Evolutionary conservation across 2,797 vertebrate species (phyloP).

Genomic region (Pangasius sanitwongsei): DNA sequence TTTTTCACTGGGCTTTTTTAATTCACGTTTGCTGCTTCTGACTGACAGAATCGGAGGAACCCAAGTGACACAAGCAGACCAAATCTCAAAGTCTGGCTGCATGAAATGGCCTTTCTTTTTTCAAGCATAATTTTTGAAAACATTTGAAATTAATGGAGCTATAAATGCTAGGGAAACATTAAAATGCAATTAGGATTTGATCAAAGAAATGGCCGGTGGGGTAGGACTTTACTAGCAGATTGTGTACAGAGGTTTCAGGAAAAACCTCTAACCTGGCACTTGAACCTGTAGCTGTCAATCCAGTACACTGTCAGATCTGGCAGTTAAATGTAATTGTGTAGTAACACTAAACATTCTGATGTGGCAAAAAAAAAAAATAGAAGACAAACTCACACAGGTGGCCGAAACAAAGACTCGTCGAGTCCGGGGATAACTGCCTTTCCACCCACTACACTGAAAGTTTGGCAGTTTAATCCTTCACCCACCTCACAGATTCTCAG

Average conservation of each 20-base stretch:
- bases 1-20: constrained; percentile 61
- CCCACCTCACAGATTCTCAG: constrained; percentile 22
- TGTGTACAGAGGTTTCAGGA: background rate
- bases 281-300: background rate
- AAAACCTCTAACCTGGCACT: background rate
- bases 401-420: background rate
- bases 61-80: no score
- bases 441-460: background rate
- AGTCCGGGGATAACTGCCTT: background rate
- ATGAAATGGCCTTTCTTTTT: background rate
- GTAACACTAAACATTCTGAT: background rate
- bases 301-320: no score
- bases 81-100: background rate
- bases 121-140: background rate
- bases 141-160: background rate
- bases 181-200: background rate
- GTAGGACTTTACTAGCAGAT: background rate
- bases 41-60: constrained; percentile 43
- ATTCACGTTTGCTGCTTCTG: constrained; percentile 53
- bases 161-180: background rate
- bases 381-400: background rate
- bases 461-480: constrained; percentile 14
- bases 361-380: background rate
- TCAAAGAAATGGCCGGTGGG: background rate
- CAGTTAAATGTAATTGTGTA: background rate